Evolutionary conservation across 1,140 invertebrate genomes (phyloP), one percentile per base, ranked within the genome.

Genomic region (Sitobion miscanthi): DNA sequence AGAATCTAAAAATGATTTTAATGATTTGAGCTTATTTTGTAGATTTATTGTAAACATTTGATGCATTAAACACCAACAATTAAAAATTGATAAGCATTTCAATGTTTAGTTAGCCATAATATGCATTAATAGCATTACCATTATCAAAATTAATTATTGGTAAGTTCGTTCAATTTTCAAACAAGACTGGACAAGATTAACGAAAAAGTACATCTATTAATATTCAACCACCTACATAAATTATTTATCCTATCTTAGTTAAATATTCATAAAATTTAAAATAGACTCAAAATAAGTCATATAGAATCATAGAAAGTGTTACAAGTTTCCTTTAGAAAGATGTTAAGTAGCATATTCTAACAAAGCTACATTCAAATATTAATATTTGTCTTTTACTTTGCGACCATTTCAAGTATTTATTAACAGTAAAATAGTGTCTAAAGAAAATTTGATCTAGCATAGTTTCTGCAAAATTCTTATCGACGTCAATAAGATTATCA

Each of bases 401-500:
- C 62, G 90, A 77, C 62, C 62, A 91, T 91, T 91, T 77, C n/a
- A 77, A 82, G 62, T 25, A 91, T 47, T 45, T n/a, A 91, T 14
- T 45, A 91, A 42, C 42, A 47, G 8, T 52, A 91, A 77, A 91
- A 91, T 77, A 91, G 62, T 91, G 62, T 91, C 90, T 49, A 91
- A 91, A 91, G 62, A 77, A 91, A 30, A 77, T 47, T 91, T 91
- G 20, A n/a, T 91, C 7, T 91, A 35, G 57, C 90, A 91, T 23
- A 91, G 90, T 77, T 91, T 77, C 90, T 91, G 90, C 90, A 91
- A 91, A 47, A 47, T 47, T 8, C 45, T 47, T 47, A 47, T 47
- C 1, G 45, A 47, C 5, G 45, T 7, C 45, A 47, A 47, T 47
- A 47, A 47, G 45, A 47, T 47, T 47, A 47, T 47, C 45, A 47